Conservation (phyloP, 1,140 invertebrate genomes). For the Plectrocnemia conspersa region DNA sequence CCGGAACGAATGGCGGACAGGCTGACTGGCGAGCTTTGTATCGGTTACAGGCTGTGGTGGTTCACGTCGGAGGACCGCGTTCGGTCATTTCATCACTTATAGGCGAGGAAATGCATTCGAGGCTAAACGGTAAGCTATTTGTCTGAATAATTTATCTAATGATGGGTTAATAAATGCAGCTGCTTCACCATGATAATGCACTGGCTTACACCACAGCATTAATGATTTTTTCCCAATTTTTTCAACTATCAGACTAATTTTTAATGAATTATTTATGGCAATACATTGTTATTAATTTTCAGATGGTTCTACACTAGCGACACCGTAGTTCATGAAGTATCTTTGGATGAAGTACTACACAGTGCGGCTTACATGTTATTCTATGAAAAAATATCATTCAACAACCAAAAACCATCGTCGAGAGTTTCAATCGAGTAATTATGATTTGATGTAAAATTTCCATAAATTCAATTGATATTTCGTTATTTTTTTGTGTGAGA, state of each 20-base stretch:
- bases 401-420: constrained; percentile 21
- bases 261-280: neutral
- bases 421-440: constrained; percentile 15
- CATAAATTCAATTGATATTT: too few species aligned
- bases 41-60: constrained; percentile 77
- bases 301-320: constrained; percentile 68
- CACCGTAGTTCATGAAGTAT: constrained; percentile 61
- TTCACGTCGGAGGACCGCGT: constrained; percentile 79
- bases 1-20: constrained; percentile 36
- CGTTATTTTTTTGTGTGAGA: neutral
- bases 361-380: constrained; percentile 63
- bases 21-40: constrained; percentile 55
- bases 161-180: too few species aligned
- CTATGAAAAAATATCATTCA: constrained; percentile 53
- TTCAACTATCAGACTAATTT: too few species aligned
- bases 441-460: neutral
- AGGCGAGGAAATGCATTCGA: constrained; percentile 64
- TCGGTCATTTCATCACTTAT: constrained; percentile 92
- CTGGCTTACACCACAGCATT: too few species aligned
- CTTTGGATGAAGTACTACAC: constrained; percentile 60
- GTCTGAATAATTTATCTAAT: neutral
- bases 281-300: constrained; percentile 22
- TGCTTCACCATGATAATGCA: too few species aligned
- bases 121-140: constrained; percentile 46
- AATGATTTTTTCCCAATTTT: too few species aligned